Base-by-base conservation (phyloP, 2,888 invertebrate species). In the Lingula anatina region DNA sequence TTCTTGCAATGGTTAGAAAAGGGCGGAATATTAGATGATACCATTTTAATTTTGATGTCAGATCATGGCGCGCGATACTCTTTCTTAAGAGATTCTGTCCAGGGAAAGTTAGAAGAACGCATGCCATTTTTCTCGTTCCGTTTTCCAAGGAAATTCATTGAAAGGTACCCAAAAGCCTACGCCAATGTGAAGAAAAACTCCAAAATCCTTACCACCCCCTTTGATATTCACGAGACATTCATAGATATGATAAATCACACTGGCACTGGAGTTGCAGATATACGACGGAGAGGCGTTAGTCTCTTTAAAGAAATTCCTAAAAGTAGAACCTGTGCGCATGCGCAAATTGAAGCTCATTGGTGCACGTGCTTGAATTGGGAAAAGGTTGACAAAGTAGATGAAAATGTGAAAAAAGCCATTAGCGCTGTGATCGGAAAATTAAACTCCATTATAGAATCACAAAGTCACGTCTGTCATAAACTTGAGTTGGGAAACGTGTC, bases 281-380 rank as follows among this genome's bases (percentile, higher is more conserved):
- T 44, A 5, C 25, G 50, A 1, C 49, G 59, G 2, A 52, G 72
- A 26, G 71, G 72, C 2, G 70, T 69, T 7, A 74, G 73, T 52
- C 54, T 73, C 23, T 69, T 75, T 55, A 42, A 54, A 25, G 52
- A 58, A 24, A 65, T 73, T 43, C 87, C 91, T 0, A 67, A 77
- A 4, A 83, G 85, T 56, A 81, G 94, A 26, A 88, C 88, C 9
- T 94, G 94, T 71, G 83, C 85, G 5, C 86, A 90, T 72, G 94
- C 94, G 0, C 89, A 86, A 48, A 89, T 95, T 53, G 91, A 92
- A 70, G 86, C 92, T 0, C 94, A 95, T 73, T 95, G 93, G 92
- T 96, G 95, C 72, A 86, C 91, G 0, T 96, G 95, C 71, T 80
- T 94, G 2, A 83, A 84, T 18, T 93, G 93, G 90, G n/a, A n/a